Percentiles rank a stretch among this genome's conserved stretches.
These are phyloP conservation scores for Antrozous pallidus DNA, from an alignment of 2,797 vertebrate genomes.

Conservation along the genomic window DNA sequence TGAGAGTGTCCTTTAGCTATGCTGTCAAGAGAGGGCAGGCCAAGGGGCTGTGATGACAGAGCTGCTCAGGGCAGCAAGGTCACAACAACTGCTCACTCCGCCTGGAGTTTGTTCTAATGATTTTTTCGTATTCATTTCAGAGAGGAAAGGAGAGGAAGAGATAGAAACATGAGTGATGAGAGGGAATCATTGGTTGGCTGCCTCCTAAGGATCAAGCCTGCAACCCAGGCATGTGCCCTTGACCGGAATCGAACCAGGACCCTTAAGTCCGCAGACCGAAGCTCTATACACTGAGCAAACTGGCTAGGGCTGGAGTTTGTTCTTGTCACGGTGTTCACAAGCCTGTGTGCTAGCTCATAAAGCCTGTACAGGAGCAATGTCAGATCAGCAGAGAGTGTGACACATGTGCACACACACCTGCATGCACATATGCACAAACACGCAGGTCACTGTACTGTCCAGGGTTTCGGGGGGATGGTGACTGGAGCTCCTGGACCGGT, in stretches of 20 bases:
- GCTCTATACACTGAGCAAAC: too few relatives aligned
- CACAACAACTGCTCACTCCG: background rate
- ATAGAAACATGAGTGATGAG: too few relatives aligned
- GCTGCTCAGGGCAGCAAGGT: background rate
- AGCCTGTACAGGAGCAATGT: background rate
- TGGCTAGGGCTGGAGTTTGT: constrained; percentile 53
- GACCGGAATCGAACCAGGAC: too few relatives aligned
- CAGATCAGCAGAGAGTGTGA: background rate
- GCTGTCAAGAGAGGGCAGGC: background rate
- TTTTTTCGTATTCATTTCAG: too few relatives aligned
- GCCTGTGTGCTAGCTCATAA: constrained; percentile 14
- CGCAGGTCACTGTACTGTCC: background rate
- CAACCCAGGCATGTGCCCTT: too few relatives aligned
- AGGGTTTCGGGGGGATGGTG: background rate
- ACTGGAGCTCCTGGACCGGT: background rate
- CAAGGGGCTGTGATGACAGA: background rate
- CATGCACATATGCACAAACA: background rate
- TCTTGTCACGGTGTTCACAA: constrained; percentile 45
- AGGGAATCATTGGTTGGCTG: too few relatives aligned
- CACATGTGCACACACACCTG: background rate
- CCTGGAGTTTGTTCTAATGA: constrained; percentile 59
- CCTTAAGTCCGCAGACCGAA: too few relatives aligned
- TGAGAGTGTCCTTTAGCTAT: background rate
- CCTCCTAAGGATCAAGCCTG: too few relatives aligned
- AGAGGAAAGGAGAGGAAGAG: too few relatives aligned